Percentiles rank a stretch among this genome's conserved stretches.
Conservation (phyloP, 2,113 vertebrate genomes). For the Theropithecus gelada region DNA sequence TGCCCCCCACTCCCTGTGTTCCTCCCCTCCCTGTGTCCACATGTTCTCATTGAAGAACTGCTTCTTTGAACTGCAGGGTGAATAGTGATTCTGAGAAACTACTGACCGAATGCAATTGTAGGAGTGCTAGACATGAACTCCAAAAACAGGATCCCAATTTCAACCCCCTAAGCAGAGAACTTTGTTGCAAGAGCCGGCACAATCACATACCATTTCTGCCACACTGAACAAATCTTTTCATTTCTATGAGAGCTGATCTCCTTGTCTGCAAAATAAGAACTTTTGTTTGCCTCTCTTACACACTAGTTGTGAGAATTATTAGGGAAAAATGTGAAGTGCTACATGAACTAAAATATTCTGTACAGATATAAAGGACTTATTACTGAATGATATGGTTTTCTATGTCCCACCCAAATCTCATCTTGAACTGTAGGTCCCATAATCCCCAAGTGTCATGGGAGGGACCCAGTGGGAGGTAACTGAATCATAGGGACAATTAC, state of each 20-base stretch:
- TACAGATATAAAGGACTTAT: background rate
- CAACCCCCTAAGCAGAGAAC: background rate
- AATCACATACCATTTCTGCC: background rate
- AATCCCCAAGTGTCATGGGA: no score
- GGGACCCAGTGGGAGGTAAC: no score
- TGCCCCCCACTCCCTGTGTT: no score
- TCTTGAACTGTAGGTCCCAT: no score
- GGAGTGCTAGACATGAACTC: background rate
- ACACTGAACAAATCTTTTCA: background rate
- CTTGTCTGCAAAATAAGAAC: background rate
- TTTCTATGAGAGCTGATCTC: background rate
- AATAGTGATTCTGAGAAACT: background rate
- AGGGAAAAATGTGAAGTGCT: background rate
- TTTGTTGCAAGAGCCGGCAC: background rate
- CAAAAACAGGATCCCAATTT: background rate
- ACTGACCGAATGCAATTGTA: background rate
- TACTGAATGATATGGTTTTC: background rate
- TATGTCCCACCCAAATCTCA: no score
- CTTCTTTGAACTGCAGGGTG: background rate
- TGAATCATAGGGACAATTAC: no score
- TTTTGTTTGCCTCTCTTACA: background rate
- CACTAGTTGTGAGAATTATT: background rate
- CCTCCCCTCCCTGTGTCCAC: no score
- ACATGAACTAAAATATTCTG: background rate
- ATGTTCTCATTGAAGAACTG: background rate